Base-by-base conservation (phyloP, 1,140 invertebrate species). In the Microplitis mediator region DNA sequence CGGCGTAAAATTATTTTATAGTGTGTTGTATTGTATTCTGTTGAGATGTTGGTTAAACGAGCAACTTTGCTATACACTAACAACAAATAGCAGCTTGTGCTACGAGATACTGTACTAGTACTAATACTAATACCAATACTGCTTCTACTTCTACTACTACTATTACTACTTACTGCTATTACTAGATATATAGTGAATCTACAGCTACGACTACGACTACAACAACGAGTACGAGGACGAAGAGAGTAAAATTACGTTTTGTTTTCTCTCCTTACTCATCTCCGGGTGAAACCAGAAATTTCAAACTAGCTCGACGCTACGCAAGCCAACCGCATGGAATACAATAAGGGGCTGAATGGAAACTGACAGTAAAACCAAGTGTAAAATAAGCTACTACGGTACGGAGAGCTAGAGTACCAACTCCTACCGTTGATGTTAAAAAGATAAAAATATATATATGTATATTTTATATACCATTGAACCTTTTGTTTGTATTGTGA, bases 331-430 rank as follows among this genome's bases (percentile, higher is more conserved):
- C 50, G 16, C 50, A 52, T 35, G 8, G 39, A 65, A 51, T 14
- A 65, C 39, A 65, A 65, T 51, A 65, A 65, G 50, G 34, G 63
- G 36, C 36, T 65, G 63, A 65, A 51, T 65, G 34, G 63, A 50
- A 65, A 65, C 63, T 65, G 63, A 65, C 36, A 51, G 63, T 50
- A 65, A 65, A 65, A 39, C 63, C 36, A 16, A 65, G 63, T 65
- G 63, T 65, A 14, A 65, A 65, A 65, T 45, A 65, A 65, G 63
- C 63, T 65, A 31, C 39, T 50, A 65, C 8, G 36, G 14, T 65
- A 51, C 16, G 14, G 8, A 45, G 39, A 45, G 39, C 39, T 6
- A 45, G 39, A 45, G 39, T 3, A 45, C 39, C 6, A 45, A 45
- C 39, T 45, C 8, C 39, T 11, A 45, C 39, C 6, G 39, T 45